Conservation (phyloP, 2,797 vertebrate species). For the Gambusia yucatana region DNA sequence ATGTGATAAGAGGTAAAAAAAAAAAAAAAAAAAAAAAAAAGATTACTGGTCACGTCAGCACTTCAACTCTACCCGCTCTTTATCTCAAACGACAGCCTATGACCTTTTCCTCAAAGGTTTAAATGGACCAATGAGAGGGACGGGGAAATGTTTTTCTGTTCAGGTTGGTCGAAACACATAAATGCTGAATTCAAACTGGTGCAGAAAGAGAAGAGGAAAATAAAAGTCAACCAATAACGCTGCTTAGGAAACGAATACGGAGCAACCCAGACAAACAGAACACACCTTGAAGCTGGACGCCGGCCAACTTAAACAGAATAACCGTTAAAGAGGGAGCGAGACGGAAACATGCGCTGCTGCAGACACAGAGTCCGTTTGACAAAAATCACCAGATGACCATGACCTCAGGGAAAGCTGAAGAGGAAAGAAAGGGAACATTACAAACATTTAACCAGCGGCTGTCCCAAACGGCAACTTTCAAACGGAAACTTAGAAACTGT, state of each 20-base stretch:
- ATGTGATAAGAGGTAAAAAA: constrained; percentile 19
- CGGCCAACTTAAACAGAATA: constrained; percentile 63
- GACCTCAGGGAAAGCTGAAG: constrained; percentile 34
- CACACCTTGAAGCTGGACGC: constrained; percentile 66
- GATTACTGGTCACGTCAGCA: background rate
- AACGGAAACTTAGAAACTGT: constrained; percentile 32
- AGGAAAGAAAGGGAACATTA: background rate
- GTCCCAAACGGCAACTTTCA: constrained; percentile 45
- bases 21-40: constrained; percentile 3
- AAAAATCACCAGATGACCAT: constrained; percentile 28
- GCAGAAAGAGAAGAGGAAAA: constrained; percentile 10
- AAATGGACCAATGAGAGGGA: constrained; percentile 56
- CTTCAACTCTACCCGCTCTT: background rate
- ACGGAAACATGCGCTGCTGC: constrained; percentile 43
- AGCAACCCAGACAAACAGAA: constrained; percentile 58
- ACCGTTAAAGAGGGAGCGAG: constrained; percentile 51
- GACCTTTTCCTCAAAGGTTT: background rate
- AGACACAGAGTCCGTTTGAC: constrained; percentile 42
- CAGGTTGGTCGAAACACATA: constrained; percentile 34
- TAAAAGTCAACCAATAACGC: constrained; percentile 27
- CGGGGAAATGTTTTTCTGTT: background rate
- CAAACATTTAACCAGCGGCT: constrained; percentile 29
- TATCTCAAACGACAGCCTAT: background rate
- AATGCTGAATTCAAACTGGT: constrained; percentile 13
- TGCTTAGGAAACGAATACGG: constrained; percentile 55